A percentile compares a stretch with the other conserved stretches of the same genome.
phyloP scores from a whole-genome alignment of 2,113 vertebrate species.

The Callospermophilus lateralis region DNA sequence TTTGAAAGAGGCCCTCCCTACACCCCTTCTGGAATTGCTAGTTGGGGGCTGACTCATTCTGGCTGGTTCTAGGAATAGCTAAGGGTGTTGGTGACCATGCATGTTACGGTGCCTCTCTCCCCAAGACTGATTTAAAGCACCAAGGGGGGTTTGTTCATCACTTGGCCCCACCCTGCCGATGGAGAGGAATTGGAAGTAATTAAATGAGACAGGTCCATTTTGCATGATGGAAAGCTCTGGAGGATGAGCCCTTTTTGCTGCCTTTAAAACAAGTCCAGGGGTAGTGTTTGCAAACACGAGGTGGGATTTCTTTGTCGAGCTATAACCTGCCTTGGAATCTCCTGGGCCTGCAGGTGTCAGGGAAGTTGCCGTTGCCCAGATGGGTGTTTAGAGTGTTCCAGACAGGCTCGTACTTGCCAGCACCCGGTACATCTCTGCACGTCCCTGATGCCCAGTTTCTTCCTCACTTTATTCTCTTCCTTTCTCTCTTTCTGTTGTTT shows the following conservation, averaged over 20 bases:
- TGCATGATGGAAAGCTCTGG: constrained; percentile 32
- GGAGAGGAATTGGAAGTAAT: constrained; percentile 66
- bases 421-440: neutral
- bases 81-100: neutral
- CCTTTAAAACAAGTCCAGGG: constrained; percentile 34
- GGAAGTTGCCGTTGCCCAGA: constrained; percentile 43
- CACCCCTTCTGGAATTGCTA: neutral
- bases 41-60: neutral
- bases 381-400: constrained; percentile 49
- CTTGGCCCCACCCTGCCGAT: neutral
- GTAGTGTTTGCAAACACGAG: constrained; percentile 71
- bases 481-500: neutral
- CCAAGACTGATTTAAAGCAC: neutral
- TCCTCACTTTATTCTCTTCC: neutral
- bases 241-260: neutral
- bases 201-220: constrained; percentile 51
- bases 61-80: neutral
- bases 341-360: constrained; percentile 59
- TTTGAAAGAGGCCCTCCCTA: neutral
- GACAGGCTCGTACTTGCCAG: constrained; percentile 60
- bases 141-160: neutral
- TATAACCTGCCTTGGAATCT: constrained; percentile 78
- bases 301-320: constrained; percentile 73
- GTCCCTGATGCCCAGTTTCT: neutral
- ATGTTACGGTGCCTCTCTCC: neutral